Conservation (phyloP, 2,888 invertebrate genomes). For the Heliconius erato region DNA sequence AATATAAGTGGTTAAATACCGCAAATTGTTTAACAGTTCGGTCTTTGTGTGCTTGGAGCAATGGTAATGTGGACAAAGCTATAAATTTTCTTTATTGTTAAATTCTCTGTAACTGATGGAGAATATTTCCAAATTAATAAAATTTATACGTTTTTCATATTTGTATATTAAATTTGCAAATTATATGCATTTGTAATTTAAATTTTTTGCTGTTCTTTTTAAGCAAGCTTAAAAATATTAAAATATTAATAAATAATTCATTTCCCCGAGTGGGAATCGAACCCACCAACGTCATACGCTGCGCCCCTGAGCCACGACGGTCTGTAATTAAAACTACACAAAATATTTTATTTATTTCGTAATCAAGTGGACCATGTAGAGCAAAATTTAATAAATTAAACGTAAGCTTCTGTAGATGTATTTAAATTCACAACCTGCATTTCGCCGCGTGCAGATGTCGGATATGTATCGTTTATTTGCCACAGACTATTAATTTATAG, state of each 20-base stretch:
- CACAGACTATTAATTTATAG: slow-evolving; percentile 68
- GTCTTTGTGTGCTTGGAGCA: slow-evolving; percentile 2
- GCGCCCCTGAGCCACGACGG: too few relatives aligned
- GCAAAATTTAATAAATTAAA: not conserved
- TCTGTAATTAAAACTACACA: not conserved
- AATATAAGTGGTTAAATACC: slow-evolving; percentile 68
- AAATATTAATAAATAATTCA: too few relatives aligned
- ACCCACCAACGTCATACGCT: too few relatives aligned
- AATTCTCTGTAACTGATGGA: not conserved
- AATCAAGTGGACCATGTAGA: slow-evolving; percentile 9
- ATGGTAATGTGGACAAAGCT: not conserved
- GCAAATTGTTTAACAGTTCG: slow-evolving; percentile 69
- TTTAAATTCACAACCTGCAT: slow-evolving; percentile 47
- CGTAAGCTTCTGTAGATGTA: slow-evolving; percentile 15
- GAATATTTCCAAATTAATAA: not conserved
- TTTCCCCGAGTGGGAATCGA: too few relatives aligned
- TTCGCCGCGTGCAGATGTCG: slow-evolving; percentile 56
- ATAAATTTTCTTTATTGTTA: slow-evolving; percentile 15
- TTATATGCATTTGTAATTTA: too few relatives aligned
- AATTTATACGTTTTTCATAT: not conserved
- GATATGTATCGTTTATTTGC: slow-evolving; percentile 62
- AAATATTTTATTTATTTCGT: not conserved
- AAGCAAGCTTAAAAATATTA: too few relatives aligned
- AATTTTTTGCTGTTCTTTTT: too few relatives aligned
- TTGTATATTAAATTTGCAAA: too few relatives aligned